Conservation (phyloP, 53 echinoderm and acorn worm genomes). For the Actinopyga echinites region DNA sequence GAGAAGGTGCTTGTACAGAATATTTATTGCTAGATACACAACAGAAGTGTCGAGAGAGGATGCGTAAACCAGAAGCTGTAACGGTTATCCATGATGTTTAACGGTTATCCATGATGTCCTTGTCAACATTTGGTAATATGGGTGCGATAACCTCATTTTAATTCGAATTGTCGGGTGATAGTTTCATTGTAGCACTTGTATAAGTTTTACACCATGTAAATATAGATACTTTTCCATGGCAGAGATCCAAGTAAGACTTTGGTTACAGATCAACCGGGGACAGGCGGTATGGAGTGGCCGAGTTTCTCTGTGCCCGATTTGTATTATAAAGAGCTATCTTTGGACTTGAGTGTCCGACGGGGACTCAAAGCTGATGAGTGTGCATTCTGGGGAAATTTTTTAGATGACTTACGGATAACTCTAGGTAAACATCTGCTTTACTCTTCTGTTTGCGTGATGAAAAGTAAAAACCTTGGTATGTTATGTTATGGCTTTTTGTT, state of each 20-base stretch:
- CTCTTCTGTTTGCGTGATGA: neutral
- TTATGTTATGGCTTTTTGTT: too few relatives aligned
- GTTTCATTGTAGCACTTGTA: too few relatives aligned
- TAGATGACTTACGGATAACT: neutral
- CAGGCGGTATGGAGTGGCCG: slow-evolving; percentile 14
- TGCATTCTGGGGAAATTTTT: slow-evolving; percentile 5
- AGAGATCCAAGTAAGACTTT: slow-evolving; percentile 3
- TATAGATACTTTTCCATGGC: neutral
- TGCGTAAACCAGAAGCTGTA: too few relatives aligned
- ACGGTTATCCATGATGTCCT: too few relatives aligned
- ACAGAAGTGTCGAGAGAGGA: too few relatives aligned
- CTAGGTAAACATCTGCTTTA: neutral
- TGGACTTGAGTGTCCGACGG: neutral
- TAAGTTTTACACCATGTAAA: too few relatives aligned
- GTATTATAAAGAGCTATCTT: slow-evolving; percentile 20
- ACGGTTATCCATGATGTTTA: too few relatives aligned
- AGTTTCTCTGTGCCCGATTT: neutral
- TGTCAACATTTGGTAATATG: too few relatives aligned
- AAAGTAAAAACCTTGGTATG: neutral
- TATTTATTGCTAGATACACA: too few relatives aligned
- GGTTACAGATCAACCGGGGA: neutral
- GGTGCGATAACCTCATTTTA: too few relatives aligned
- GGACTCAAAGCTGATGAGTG: slow-evolving; percentile 12
- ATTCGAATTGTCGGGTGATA: too few relatives aligned
- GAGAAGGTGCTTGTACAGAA: too few relatives aligned